Evolutionary conservation across 2,888 invertebrate species (phyloP), one percentile per base, ranked within the genome.

Genomic region (Lasioglossum malachurum): DNA sequence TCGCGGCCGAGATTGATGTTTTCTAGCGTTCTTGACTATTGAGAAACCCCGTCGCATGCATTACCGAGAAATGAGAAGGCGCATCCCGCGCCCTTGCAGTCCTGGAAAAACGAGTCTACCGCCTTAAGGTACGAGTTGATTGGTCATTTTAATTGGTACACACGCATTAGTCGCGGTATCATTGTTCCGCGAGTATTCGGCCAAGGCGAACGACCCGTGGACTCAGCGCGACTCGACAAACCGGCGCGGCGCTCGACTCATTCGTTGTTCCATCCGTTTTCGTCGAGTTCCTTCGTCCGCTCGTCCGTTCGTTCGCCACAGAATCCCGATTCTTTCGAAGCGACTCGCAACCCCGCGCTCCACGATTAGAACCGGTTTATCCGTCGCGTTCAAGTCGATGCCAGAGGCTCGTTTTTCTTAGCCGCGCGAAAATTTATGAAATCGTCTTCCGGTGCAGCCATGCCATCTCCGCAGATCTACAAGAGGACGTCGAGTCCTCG

Each of bases 371-470:
- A 35, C 67, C 67, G 64, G 67, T 67, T 67, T 19, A 8, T 8
- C 67, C 35, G 67, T 67, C 67, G 67, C 67, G 67, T 19, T 3
- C 67, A 14, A 19, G 67, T 19, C 19, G 23, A 35, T 19, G 67
- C 35, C 19, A 35, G 19, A 35, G 19, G 23, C 67, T 67, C 67
- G 31, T 35, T 67, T 67, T 67, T 67, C 67, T 67, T 35, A 10
- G 35, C 31, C 67, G 23, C 67, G 67, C 35, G 67, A 67, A 31
- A 67, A 67, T 67, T 67, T 67, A 67, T 67, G 67, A 31, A 67
- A 67, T 67, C 23, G 35, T 35, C 35, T 35, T 35, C 35, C 67
- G 67, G 31, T 31, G 67, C 35, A 35, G 8, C 53, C 53, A 53
- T 23, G 23, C 53, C 53, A 53, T 53, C 53, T 7, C 23, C 23